Base-by-base conservation (phyloP, 2,113 vertebrate genomes). In the Holacanthus passer region DNA sequence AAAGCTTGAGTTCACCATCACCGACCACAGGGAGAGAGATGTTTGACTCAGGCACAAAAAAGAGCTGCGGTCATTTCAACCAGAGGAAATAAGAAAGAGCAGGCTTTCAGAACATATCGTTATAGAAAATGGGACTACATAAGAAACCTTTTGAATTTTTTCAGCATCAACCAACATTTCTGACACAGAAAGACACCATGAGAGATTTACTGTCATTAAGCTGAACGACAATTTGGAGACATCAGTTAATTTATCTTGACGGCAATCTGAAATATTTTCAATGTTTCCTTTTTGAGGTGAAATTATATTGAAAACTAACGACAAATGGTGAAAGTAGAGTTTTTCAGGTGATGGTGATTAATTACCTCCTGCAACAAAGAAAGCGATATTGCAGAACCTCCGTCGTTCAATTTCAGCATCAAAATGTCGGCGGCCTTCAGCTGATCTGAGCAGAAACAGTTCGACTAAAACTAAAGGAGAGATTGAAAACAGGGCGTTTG, bases 21-120 rank as follows among this genome's bases (percentile, higher is more conserved):
- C 77, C 63, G 80, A 75, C 82, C 77, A 63, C 80, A 35, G 62
- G 47, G 71, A 79, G 27, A 79, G 22, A 72, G 74, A 83, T 39
- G 56, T 74, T 89, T 56, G 62, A 82, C 48, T 70, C 68, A 16
- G 62, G 59, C 75, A 62, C 31, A 76, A 45, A 63, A 67, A 84
- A 78, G 43, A 64, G 80, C 70, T 81, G 64, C 5, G 1, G 31
- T 88, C 75, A 86, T 84, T 82, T 39, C 59, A 59, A 73, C 41
- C 50, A 50, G 29, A 73, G 39, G 20, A 29, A 62, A 63, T 70
- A 69, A 84, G 53, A 62, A 55, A 14, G 24, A 70, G 35, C 22
- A 66, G 14, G 29, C 7, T 62, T 52, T 69, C 13, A 48, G 22
- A 52, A 14, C 48, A 41, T n/a, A 52, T n/a, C n/a, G n/a, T n/a